Percentiles rank a stretch among this genome's conserved stretches.
phyloP scores from a whole-genome alignment of 2,113 vertebrate genomes.

The Cryptoleucopteryx plumbea region DNA sequence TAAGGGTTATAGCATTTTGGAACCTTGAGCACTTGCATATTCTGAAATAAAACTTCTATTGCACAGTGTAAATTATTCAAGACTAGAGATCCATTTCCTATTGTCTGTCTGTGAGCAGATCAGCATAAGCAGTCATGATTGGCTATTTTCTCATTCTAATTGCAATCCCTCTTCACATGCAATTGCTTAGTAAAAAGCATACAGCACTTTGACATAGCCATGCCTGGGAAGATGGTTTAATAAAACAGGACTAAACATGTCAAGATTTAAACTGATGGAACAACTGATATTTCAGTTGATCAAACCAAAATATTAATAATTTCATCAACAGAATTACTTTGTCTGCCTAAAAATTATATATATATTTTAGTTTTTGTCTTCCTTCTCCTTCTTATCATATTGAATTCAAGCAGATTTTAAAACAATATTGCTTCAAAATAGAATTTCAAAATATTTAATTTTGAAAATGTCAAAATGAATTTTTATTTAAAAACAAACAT shows the following conservation, averaged over 20 bases:
- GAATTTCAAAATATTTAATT: neutral
- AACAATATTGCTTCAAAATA: neutral
- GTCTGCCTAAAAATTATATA: neutral
- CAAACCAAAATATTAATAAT: neutral
- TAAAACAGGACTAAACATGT: neutral
- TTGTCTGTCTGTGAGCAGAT: neutral
- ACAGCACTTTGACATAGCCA: neutral
- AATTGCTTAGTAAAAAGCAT: neutral
- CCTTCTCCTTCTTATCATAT: neutral
- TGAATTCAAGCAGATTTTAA: neutral
- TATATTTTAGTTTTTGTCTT: neutral
- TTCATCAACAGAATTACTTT: neutral
- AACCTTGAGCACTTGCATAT: neutral
- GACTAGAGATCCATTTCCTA: neutral
- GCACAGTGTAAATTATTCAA: neutral
- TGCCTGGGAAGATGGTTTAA: neutral
- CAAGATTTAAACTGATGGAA: neutral
- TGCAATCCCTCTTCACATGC: neutral
- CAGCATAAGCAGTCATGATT: neutral
- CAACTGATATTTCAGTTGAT: neutral
- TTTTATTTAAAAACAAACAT: neutral
- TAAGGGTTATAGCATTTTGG: conserved; percentile 25
- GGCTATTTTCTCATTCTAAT: neutral
- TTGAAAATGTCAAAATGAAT: neutral
- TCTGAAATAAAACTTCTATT: conserved; percentile 5